Percentiles rank a stretch among this genome's conserved stretches.
phyloP scores from a whole-genome alignment of 2,113 vertebrate genomes.

The Cercopithecus mona region DNA sequence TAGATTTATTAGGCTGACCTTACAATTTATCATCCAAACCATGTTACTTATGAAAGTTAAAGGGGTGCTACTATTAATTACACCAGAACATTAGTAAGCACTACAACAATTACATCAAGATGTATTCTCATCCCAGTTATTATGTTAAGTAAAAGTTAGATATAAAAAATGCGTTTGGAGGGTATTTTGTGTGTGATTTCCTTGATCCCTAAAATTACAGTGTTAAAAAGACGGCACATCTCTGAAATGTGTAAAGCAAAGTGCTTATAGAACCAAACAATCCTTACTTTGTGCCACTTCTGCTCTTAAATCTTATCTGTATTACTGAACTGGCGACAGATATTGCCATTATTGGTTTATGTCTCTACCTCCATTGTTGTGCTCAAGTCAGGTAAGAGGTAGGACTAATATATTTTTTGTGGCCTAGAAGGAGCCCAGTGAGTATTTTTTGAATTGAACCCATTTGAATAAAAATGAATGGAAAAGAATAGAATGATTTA shows the following conservation, averaged over 20 bases:
- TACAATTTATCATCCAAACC: neutral
- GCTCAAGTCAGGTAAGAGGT: neutral
- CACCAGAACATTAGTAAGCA: neutral
- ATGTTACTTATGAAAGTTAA: neutral
- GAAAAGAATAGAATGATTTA: slow-evolving; percentile 17
- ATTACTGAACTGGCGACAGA: neutral
- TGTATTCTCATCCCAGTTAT: neutral
- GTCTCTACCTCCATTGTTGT: neutral
- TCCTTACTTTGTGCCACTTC: neutral
- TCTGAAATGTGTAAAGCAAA: neutral
- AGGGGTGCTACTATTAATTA: slow-evolving; percentile 2
- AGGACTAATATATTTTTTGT: neutral
- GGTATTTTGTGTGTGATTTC: neutral
- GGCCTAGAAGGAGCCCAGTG: neutral
- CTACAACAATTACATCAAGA: neutral
- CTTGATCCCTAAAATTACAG: neutral
- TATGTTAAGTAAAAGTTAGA: neutral
- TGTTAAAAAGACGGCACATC: neutral
- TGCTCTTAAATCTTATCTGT: neutral
- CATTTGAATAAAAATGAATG: neutral
- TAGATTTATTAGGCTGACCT: neutral
- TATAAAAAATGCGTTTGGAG: neutral
- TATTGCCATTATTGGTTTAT: neutral
- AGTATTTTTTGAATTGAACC: neutral
- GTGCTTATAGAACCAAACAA: neutral